Evolutionary conservation across 1,140 invertebrate species (phyloP).

Genomic region (Pseudachorutes palmiensis): DNA sequence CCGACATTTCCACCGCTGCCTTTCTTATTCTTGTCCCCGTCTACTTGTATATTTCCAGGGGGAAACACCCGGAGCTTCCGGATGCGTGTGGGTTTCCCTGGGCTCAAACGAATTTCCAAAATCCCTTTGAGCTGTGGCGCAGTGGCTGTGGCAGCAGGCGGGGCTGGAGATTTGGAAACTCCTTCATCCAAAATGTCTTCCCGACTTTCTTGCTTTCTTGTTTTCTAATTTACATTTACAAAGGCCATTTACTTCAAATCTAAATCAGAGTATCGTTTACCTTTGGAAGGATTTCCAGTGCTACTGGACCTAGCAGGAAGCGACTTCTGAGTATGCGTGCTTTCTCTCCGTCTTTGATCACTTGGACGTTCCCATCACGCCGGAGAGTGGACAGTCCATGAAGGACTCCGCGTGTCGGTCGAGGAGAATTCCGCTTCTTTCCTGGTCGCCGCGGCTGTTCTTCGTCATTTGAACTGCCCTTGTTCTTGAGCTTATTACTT

Average conservation of each 20-base stretch:
- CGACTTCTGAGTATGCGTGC: slow-evolving; percentile 26
- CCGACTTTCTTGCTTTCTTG: background rate
- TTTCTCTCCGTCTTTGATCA: slow-evolving; percentile 24
- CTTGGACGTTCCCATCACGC: slow-evolving; percentile 32
- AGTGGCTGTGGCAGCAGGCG: slow-evolving; percentile 25
- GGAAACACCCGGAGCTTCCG: slow-evolving; percentile 30
- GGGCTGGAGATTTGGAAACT: background rate
- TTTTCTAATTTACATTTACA: background rate
- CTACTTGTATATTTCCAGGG: slow-evolving; percentile 28
- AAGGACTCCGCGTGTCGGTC: slow-evolving; percentile 30
- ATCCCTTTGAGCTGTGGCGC: slow-evolving; percentile 33
- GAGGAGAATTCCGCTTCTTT: background rate
- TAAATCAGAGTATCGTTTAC: slow-evolving; percentile 5
- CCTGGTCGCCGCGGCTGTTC: background rate
- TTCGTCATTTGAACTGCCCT: too few species aligned
- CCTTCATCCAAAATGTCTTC: background rate
- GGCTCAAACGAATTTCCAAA: slow-evolving; percentile 31
- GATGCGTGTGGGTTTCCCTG: slow-evolving; percentile 29
- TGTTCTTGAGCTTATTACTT: slow-evolving; percentile 4
- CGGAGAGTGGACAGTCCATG: slow-evolving; percentile 33
- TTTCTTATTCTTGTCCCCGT: slow-evolving; percentile 14
- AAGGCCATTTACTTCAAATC: background rate
- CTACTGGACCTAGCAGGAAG: slow-evolving; percentile 35
- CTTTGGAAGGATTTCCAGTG: slow-evolving; percentile 36
- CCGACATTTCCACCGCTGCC: background rate